Evolutionary conservation across 2,113 vertebrate species (phyloP).

Genomic region (Notothenia rossii): DNA sequence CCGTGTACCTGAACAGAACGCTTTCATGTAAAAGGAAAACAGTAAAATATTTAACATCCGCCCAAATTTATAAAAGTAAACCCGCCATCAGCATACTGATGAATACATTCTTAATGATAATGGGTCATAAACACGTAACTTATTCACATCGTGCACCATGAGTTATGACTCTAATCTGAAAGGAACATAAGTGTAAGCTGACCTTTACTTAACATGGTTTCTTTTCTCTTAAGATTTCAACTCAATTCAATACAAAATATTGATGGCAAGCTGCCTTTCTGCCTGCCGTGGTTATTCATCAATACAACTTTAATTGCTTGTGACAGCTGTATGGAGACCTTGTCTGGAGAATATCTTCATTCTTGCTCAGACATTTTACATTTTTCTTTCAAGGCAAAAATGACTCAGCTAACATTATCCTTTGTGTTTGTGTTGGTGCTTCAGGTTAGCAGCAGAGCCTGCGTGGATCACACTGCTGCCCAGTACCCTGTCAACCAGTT

Average conservation of each 20-base stretch:
- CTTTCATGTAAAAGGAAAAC: conserved; percentile 1
- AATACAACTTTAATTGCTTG: not conserved
- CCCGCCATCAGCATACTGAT: not conserved
- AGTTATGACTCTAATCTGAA: not conserved
- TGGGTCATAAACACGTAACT: not conserved
- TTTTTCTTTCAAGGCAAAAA: not conserved
- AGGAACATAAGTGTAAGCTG: conserved; percentile 14
- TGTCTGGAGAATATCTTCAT: not conserved
- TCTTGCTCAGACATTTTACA: conserved; percentile 7
- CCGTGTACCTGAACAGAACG: conserved; percentile 6
- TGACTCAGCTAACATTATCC: conserved; percentile 1
- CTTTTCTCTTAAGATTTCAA: conserved; percentile 26
- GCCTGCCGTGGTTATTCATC: conserved; percentile 25
- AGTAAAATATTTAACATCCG: not conserved
- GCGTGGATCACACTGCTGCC: conserved; percentile 77
- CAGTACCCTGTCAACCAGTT: conserved; percentile 66
- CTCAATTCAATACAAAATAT: conserved; percentile 33
- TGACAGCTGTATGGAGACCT: not conserved
- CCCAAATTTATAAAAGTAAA: conserved; percentile 3
- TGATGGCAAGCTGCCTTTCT: conserved; percentile 5
- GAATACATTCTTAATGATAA: not conserved
- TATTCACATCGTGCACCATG: not conserved
- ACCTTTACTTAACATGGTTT: conserved; percentile 43
- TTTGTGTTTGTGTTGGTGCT: conserved; percentile 42
- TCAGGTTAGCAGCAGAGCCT: conserved; percentile 69